Evolutionary conservation across 2,888 invertebrate genomes (phyloP), one percentile per base, ranked within the genome.

Genomic region (Drosophila gaucha): DNA sequence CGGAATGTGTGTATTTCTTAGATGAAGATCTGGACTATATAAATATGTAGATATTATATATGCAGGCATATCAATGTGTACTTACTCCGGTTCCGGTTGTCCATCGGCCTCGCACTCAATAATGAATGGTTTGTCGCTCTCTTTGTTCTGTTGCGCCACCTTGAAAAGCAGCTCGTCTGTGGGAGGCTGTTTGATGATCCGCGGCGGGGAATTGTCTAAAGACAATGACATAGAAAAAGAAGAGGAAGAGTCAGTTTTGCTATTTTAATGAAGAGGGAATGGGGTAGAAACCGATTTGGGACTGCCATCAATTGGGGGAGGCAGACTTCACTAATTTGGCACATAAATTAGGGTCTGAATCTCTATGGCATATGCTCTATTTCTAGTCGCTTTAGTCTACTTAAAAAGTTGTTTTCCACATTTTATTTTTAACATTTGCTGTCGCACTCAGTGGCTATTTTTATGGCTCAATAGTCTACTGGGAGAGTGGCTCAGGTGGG

Each of bases 41-140:
- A 57, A 49, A 24, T 24, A 6, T n/a, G 8, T 43, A 26, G 1
- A 26, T 26, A 10, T 41, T 38, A 6, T 41, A 24, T 35, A 16
- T 44, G 20, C n/a, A n/a, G n/a, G n/a, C n/a, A 16, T 46, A 10
- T 46, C 16, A 30, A 24, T 39, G 26, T 44, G 58, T 51, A 94
- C 95, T 93, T 94, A 99, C 97, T 94, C 95, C 55, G 99, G 98
- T 76, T 95, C 95, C 10, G 99, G 99, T 92, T 98, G 97, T 80
- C 98, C 99, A 91, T 96, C 96, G 12, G 99, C 99, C 92, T 97
- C 97, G 92, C 99, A 99, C 92, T 98, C 97, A 78, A 99, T 96
- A 89, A 97, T 95, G 93, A 98, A 97, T 49, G 98, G 98, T 91
- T 97, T 97, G 92, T 97, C 96, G 89, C 96, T 96, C 92, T 97